phyloP scores from a whole-genome alignment of 1,140 invertebrate genomes.

The Trichomalopsis sarcophagae region DNA sequence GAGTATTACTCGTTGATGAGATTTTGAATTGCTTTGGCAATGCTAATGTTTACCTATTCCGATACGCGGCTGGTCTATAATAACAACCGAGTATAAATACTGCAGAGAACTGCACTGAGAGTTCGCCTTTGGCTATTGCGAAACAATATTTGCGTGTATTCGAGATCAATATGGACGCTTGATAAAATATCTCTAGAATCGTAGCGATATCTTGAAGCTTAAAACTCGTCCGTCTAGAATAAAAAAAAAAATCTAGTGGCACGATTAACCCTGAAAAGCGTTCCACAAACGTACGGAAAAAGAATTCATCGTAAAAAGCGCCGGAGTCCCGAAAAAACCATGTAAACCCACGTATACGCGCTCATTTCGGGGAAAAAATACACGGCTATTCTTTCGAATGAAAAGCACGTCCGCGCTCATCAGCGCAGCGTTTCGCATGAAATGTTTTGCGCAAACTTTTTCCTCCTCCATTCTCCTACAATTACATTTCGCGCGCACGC shows the following conservation, averaged over 20 bases:
- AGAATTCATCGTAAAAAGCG: background rate
- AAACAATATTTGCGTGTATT: background rate
- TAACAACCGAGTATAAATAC: background rate
- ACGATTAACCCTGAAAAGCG: background rate
- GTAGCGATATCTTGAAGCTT: background rate
- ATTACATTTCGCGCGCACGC: background rate
- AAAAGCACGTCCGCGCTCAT: background rate
- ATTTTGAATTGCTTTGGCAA: too few relatives aligned
- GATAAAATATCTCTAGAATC: background rate
- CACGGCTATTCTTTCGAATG: background rate
- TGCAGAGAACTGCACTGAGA: background rate
- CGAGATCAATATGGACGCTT: background rate
- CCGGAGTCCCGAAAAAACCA: background rate
- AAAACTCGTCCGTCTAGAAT: too few relatives aligned
- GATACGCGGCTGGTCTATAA: background rate
- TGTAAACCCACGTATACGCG: background rate
- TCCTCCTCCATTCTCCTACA: background rate
- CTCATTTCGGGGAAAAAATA: background rate
- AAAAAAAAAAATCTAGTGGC: background rate
- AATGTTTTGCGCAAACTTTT: constrained; percentile 1
- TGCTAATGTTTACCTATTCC: too few relatives aligned
- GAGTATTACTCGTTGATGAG: background rate
- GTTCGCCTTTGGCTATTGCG: background rate
- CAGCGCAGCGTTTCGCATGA: background rate
- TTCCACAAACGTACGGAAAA: background rate